phyloP scores from a whole-genome alignment of 1,140 invertebrate species.

The Hormaphis cornu region DNA sequence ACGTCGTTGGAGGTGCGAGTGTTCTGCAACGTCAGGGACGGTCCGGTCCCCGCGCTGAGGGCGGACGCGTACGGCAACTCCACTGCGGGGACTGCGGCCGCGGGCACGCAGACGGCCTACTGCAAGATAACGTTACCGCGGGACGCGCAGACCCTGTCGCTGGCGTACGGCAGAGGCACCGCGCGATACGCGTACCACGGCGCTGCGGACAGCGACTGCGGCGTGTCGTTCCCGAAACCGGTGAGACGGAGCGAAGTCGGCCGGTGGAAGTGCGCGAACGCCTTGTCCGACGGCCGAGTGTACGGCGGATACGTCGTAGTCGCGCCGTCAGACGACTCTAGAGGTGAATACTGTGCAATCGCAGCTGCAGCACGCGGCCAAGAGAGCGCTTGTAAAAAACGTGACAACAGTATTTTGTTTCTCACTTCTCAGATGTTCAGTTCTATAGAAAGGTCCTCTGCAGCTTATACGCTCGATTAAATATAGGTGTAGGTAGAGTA shows the following conservation, averaged over 20 bases:
- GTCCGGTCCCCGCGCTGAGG: background rate
- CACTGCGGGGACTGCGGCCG: background rate
- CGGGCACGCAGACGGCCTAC: background rate
- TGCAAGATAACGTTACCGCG: conserved; percentile 2
- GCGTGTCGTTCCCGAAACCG: conserved; percentile 16
- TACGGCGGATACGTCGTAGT: conserved; percentile 13
- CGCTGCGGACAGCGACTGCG: background rate
- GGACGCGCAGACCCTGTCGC: background rate
- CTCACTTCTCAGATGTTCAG: too few species aligned
- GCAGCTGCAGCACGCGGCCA: background rate
- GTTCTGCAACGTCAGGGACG: conserved; percentile 10
- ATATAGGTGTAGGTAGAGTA: too few species aligned
- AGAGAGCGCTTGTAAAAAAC: too few species aligned
- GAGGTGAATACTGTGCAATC: background rate
- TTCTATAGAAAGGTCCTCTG: too few species aligned
- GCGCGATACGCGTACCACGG: background rate
- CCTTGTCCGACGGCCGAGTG: background rate
- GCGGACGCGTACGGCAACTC: background rate
- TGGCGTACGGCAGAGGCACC: conserved; percentile 11
- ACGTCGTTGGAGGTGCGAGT: conserved; percentile 2
- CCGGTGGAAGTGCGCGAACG: conserved; percentile 15
- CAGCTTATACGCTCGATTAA: too few species aligned
- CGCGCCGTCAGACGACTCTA: background rate
- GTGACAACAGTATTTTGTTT: too few species aligned
- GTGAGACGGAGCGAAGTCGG: background rate